These are phyloP conservation scores for Antrozous pallidus DNA, from an alignment of 2,797 vertebrate species.

Conservation along the genomic window DNA sequence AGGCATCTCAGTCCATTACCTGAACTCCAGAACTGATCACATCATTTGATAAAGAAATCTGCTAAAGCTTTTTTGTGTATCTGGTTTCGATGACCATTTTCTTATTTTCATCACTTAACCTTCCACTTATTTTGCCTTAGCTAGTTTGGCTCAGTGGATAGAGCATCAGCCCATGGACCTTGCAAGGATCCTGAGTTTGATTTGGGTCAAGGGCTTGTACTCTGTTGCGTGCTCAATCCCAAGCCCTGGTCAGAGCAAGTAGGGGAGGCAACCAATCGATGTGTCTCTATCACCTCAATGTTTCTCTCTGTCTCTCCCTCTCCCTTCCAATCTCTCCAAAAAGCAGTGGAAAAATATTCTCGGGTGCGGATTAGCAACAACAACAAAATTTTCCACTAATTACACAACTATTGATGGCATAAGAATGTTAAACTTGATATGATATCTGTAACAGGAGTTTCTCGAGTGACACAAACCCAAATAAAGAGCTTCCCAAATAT, in stretches of 20 bases:
- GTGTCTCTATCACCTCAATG: too few species aligned
- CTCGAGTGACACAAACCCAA: neutral
- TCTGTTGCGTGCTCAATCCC: too few species aligned
- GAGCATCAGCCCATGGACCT: too few species aligned
- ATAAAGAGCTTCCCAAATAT: neutral
- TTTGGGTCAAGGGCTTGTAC: too few species aligned
- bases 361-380: too few species aligned
- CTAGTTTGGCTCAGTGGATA: too few species aligned
- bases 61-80: neutral
- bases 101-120: neutral
- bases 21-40: conserved; percentile 1
- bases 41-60: neutral
- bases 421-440: neutral
- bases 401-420: neutral
- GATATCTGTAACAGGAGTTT: neutral
- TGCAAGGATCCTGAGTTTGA: too few species aligned
- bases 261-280: too few species aligned
- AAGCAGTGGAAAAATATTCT: too few species aligned
- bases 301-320: too few species aligned
- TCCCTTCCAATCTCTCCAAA: too few species aligned
- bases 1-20: neutral
- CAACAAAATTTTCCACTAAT: neutral
- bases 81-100: neutral
- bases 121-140: neutral
- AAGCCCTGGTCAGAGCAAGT: too few species aligned